A percentile compares a stretch with the other conserved stretches of the same genome.
Evolutionary conservation across 1,140 invertebrate species (phyloP).

Genomic region (Elysia chlorotica): DNA sequence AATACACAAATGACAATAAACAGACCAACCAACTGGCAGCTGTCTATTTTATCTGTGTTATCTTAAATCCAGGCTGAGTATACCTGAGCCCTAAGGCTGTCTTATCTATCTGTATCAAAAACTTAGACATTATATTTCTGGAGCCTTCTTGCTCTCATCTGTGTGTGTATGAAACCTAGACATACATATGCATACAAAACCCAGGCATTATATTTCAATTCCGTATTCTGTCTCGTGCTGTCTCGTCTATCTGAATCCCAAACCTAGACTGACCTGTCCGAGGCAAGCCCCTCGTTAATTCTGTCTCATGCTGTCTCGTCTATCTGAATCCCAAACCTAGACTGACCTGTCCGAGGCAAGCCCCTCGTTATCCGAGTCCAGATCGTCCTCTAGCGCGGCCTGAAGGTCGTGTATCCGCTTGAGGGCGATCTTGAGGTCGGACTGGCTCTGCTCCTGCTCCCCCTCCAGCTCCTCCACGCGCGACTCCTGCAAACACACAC

Average conservation of each 20-base stretch:
- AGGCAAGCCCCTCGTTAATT: background rate
- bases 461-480: conserved; percentile 58
- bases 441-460: conserved; percentile 62
- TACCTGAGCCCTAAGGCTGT: too few relatives aligned
- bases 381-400: conserved; percentile 76
- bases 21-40: too few relatives aligned
- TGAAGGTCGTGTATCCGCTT: conserved; percentile 85
- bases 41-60: too few relatives aligned
- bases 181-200: conserved; percentile 36
- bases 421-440: conserved; percentile 79
- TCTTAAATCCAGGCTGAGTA: too few relatives aligned
- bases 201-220: conserved; percentile 13
- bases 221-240: background rate
- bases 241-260: background rate
- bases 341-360: conserved; percentile 42
- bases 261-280: background rate
- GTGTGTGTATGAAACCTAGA: background rate
- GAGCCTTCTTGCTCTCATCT: background rate
- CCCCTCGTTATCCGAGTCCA: conserved; percentile 54
- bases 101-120: background rate
- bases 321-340: background rate
- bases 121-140: background rate
- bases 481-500: conserved; percentile 52
- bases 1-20: too few relatives aligned
- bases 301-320: background rate